phyloP scores from a whole-genome alignment of 2,888 invertebrate species.

The Brachypalpus laphriformis region DNA sequence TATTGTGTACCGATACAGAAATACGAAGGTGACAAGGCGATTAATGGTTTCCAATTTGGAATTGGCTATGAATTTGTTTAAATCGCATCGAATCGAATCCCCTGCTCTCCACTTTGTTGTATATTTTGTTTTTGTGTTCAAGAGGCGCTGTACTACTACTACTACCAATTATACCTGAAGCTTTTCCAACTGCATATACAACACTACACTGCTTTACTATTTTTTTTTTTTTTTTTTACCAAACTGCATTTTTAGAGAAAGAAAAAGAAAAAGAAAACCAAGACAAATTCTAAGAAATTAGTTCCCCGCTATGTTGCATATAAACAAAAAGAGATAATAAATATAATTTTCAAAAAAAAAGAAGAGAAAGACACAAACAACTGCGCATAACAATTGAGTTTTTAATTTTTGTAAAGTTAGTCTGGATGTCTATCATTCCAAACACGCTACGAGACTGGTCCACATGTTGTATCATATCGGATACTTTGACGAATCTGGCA shows the following conservation, averaged over 20 bases:
- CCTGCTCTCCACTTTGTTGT: conserved; percentile 2
- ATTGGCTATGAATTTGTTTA: conserved; percentile 92
- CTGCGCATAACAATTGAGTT: background rate
- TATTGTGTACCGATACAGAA: conserved; percentile 92
- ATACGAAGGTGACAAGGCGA: conserved; percentile 86
- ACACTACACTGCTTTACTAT: conserved; percentile 28
- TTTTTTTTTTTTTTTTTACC: too few relatives aligned
- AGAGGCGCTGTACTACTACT: conserved; percentile 18
- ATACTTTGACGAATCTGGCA: too few relatives aligned
- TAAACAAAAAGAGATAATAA: conserved; percentile 34
- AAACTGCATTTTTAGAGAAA: conserved; percentile 53
- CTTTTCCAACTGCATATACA: background rate
- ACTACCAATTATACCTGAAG: conserved; percentile 48
- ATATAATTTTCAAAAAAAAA: conserved; percentile 17
- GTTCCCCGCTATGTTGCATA: conserved; percentile 16
- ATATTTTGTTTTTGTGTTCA: conserved; percentile 22
- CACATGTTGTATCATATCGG: too few relatives aligned
- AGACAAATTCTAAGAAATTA: conserved; percentile 19
- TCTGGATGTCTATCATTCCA: too few relatives aligned
- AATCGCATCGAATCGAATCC: conserved; percentile 69
- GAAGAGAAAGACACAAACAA: background rate
- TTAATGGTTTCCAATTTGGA: conserved; percentile 92
- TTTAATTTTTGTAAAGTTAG: too few relatives aligned
- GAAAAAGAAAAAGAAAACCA: conserved; percentile 1
- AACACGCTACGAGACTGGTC: too few relatives aligned